Base-by-base conservation (phyloP, 2,113 vertebrate genomes). In the Tiliqua scincoides region DNA sequence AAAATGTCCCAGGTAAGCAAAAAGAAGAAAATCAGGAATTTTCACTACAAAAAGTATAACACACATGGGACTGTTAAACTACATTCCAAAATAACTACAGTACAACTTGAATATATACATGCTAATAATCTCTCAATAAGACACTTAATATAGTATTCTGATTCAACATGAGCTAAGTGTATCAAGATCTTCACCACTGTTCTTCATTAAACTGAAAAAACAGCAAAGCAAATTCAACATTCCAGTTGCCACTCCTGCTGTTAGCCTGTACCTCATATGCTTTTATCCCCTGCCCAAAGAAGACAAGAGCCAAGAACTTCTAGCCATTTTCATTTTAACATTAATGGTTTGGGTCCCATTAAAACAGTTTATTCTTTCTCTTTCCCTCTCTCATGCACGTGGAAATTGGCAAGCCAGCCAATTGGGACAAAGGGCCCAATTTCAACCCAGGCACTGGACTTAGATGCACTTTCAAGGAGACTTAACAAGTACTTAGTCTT, bases 81-180 rank as follows among this genome's bases (percentile, higher is more conserved):
- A 11, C 76, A 83, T 70, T 74, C 59, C n/a, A 90, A 87, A 90
- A 70, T 1, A 23, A 52, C 82, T 61, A n/a, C n/a, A n/a, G n/a
- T n/a, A n/a, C n/a, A 88, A 89, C 77, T 40, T 62, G 15, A 0
- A 63, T 86, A 68, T 54, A 37, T 59, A 2, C 73, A 73, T 30
- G 59, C 48, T 1, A 21, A 70, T 61, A 67, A 18, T 62, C 17
- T 76, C 40, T 76, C 30, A 68, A n/a, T n/a, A 84, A 75, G n/a
- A 75, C 32, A 75, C 3, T 52, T 37, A 37, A 62, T 62, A 62
- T 62, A 79, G 27, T 54, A 17, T 59, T 83, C 70, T 6, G n/a
- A 17, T 15, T 74, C 11, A 84, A 48, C 10, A 48, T 63, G 57
- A 62, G 57, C 30, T 63, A 48, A 84, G 59, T 25, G 32, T 84